Evolutionary conservation across 2,797 vertebrate species (phyloP).

Genomic region (Pseudochirops cupreus): DNA sequence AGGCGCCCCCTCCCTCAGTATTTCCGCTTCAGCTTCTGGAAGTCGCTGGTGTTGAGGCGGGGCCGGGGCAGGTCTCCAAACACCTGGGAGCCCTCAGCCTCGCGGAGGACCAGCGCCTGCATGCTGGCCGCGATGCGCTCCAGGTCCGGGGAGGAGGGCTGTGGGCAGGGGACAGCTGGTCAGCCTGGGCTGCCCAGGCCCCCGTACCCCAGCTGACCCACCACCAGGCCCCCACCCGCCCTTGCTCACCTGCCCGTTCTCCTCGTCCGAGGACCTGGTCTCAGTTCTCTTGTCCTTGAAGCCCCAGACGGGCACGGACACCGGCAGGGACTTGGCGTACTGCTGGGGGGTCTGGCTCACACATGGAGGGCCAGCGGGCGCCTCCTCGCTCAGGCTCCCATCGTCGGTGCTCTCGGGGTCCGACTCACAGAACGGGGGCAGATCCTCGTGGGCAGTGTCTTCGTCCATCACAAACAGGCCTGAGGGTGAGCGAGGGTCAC

Average conservation of each 20-base stretch:
- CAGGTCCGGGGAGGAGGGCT: slow-evolving; percentile 93
- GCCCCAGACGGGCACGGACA: slow-evolving; percentile 94
- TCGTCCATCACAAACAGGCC: slow-evolving; percentile 96
- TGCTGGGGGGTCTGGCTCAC: slow-evolving; percentile 82
- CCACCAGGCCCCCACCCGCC: not conserved
- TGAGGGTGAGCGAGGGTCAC: slow-evolving; percentile 58
- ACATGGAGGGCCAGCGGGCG: slow-evolving; percentile 78
- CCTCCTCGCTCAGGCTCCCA: slow-evolving; percentile 91
- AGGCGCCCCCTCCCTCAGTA: slow-evolving; percentile 70
- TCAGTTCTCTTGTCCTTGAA: slow-evolving; percentile 86
- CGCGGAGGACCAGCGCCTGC: slow-evolving; percentile 92
- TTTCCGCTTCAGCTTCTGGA: slow-evolving; percentile 86
- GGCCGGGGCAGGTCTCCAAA: slow-evolving; percentile 94
- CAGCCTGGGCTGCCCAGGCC: slow-evolving; percentile 52
- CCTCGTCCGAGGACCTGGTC: slow-evolving; percentile 82
- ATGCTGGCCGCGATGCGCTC: slow-evolving; percentile 95
- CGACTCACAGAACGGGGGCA: slow-evolving; percentile 94
- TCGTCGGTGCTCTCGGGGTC: slow-evolving; percentile 96
- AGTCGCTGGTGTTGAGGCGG: slow-evolving; percentile 95
- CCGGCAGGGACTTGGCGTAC: slow-evolving; percentile 93
- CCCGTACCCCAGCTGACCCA: rapidly evolving
- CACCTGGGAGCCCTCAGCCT: slow-evolving; percentile 93
- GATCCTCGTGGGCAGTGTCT: slow-evolving; percentile 92
- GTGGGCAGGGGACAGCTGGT: not conserved
- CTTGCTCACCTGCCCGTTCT: slow-evolving; percentile 78